Base-by-base conservation (phyloP, 2,797 vertebrate species). In the Helostoma temminkii region DNA sequence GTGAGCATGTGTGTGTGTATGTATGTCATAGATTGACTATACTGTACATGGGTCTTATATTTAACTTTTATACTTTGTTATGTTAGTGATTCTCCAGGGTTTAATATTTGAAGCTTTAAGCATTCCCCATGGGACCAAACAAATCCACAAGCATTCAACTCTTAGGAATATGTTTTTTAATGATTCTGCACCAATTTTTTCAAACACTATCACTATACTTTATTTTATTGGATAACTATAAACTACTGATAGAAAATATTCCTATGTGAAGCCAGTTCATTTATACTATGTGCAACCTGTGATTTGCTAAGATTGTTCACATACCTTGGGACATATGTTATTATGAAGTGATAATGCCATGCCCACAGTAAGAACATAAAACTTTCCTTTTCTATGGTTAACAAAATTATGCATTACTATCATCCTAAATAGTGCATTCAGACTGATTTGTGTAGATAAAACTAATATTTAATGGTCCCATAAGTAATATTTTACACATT, bases 61-160 rank as follows among this genome's bases (percentile, higher is more conserved):
- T 68, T 57, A 65, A 46, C 18, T 61, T 74, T 61, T 47, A 75
- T 47, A 39, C 65, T 52, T 57, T 28, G 6, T 42, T 42, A 61
- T 57, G 1, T 56, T 36, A 24, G 5, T 37, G 34, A 30, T 66
- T 49, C 15, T 66, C 49, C 45, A 43, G 60, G 45, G 18, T 59
- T 78, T 24, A n/a, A 66, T 5, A 25, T 41, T 25, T 59, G 32
- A 78, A 74, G 66, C 69, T 80, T 81, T 81, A 74, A 70, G 69
- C 57, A 81, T 87, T 79, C 66, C 66, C 37, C 21, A 28, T 19
- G n/a, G 49, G 45, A 82, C 55, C 56, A 72, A 74, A 8, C 61
- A 12, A 58, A 57, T 28, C 30, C 58, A 58, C 4, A n/a, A 52
- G 43, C 8, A 42, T n/a, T n/a, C n/a, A n/a, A n/a, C n/a, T n/a